phyloP scores from a whole-genome alignment of 2,797 vertebrate species.

The Meda fulgida region DNA sequence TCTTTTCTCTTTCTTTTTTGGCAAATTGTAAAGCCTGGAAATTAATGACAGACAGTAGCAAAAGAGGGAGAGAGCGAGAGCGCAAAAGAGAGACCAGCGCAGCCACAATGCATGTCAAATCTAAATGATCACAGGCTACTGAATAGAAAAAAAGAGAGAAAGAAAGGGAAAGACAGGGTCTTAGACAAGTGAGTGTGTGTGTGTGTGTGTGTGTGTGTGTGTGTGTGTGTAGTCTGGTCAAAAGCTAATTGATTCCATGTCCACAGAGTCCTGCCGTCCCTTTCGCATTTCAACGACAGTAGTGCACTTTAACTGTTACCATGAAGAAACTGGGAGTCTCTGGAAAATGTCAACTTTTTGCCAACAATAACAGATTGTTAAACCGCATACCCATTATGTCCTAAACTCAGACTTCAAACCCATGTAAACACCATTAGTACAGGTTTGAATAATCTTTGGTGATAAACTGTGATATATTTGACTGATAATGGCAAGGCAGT shows the following conservation, averaged over 20 bases:
- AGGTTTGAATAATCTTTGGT: background rate
- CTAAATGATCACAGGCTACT: constrained; percentile 90
- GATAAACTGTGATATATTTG: background rate
- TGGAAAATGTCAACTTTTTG: constrained; percentile 20
- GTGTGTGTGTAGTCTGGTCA: constrained; percentile 64
- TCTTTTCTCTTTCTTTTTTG: constrained; percentile 71
- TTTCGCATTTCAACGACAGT: constrained; percentile 65
- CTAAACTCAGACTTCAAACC: background rate
- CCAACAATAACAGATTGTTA: constrained; percentile 19
- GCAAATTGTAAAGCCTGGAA: constrained; percentile 83
- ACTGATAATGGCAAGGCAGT: background rate
- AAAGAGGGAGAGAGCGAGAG: constrained; percentile 49
- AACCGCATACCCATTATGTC: constrained; percentile 2
- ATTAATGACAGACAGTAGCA: constrained; percentile 88
- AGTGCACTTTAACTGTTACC: constrained; percentile 50
- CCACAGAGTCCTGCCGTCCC: constrained; percentile 82
- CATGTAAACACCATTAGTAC: background rate
- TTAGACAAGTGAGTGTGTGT: constrained; percentile 45
- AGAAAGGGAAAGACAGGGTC: constrained; percentile 58
- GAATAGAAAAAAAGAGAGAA: constrained; percentile 80
- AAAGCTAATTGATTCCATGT: constrained; percentile 89
- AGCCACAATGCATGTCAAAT: constrained; percentile 91
- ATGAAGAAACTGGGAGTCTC: constrained; percentile 46
- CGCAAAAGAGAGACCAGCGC: constrained; percentile 79
- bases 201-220: constrained; percentile 31